Evolutionary conservation across 2,113 vertebrate species (phyloP).

Genomic region (Thamnophis sirtalis): DNA sequence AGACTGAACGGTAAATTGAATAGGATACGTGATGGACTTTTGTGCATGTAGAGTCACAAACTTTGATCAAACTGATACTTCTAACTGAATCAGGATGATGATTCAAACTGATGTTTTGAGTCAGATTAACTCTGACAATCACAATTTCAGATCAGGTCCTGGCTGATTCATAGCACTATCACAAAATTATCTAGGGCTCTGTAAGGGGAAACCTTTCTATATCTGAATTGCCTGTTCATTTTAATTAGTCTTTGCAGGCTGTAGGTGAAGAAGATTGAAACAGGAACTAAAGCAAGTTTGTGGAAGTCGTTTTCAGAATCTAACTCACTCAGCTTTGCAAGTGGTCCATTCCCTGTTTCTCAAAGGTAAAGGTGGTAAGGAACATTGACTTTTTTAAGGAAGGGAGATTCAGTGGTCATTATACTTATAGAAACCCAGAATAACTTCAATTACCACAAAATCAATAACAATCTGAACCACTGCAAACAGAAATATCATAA

Average conservation of each 20-base stretch:
- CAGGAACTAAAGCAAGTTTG: neutral
- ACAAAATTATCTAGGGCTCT: neutral
- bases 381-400: slow-evolving; percentile 10
- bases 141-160: neutral
- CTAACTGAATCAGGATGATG: neutral
- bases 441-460: neutral
- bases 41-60: neutral
- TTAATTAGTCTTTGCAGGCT: neutral
- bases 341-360: slow-evolving; percentile 1
- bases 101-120: neutral
- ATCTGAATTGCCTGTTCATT: slow-evolving; percentile 3
- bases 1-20: neutral
- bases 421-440: slow-evolving; percentile 10
- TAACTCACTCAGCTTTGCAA: neutral
- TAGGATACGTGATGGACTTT: neutral
- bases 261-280: neutral
- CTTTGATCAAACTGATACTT: neutral
- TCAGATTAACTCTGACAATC: neutral
- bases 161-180: neutral
- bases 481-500: neutral
- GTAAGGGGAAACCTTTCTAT: neutral
- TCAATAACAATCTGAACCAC: neutral
- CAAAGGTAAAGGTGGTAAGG: neutral
- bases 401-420: neutral
- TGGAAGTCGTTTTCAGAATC: neutral